Percentiles rank a stretch among this genome's conserved stretches.
phyloP scores from a whole-genome alignment of 2,797 vertebrate genomes.

The Spatula versicolor region DNA sequence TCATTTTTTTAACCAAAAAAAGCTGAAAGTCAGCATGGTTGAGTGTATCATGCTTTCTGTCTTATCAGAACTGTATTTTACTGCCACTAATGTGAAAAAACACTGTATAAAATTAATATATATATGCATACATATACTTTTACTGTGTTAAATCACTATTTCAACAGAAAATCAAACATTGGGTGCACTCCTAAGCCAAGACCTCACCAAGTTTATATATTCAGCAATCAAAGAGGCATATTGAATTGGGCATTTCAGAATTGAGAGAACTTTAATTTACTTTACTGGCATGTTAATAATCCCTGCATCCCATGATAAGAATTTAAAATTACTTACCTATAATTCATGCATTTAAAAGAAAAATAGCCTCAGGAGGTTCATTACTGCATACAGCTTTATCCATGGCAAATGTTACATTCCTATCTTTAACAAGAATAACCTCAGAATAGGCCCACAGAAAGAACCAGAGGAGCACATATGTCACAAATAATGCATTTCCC shows the following conservation, averaged over 20 bases:
- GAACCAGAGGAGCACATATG: not conserved
- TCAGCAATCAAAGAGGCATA: not conserved
- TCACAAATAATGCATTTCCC: not conserved
- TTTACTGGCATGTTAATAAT: not conserved
- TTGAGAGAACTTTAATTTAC: not conserved
- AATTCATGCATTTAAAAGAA: constrained; percentile 13
- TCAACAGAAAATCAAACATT: not conserved
- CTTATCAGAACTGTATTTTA: constrained; percentile 49
- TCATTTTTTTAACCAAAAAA: not conserved
- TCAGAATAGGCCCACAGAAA: not conserved
- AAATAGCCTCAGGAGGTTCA: not conserved
- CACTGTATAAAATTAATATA: not conserved
- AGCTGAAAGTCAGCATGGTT: constrained; percentile 19
- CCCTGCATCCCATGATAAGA: not conserved
- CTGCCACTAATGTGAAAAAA: not conserved
- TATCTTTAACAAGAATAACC: not conserved
- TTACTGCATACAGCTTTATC: not conserved
- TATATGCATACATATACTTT: not conserved
- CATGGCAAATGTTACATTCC: not conserved
- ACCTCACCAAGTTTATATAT: not conserved
- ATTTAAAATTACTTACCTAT: constrained; percentile 4
- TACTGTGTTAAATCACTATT: not conserved
- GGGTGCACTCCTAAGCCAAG: not conserved
- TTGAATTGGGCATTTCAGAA: not conserved
- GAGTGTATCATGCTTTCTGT: not conserved